Conservation (phyloP, 2,113 vertebrate genomes). For the Grus americana region DNA sequence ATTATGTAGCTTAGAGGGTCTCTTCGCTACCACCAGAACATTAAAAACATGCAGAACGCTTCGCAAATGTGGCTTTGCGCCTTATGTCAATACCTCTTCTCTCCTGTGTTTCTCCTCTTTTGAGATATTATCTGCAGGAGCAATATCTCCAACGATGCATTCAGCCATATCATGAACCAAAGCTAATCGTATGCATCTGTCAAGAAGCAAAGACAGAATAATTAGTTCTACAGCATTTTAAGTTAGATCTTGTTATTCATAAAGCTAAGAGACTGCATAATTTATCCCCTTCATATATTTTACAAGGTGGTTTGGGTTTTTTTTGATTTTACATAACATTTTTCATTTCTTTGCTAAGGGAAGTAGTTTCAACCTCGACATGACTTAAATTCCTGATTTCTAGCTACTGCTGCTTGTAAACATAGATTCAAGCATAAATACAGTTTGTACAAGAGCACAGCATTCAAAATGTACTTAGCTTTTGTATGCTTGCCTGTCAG, state of each 20-base stretch:
- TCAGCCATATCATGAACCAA: constrained; percentile 98
- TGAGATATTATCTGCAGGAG: constrained; percentile 93
- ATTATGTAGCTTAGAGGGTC: neutral
- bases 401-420: neutral
- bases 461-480: neutral
- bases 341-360: neutral
- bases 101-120: constrained; percentile 93
- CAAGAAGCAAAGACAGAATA: constrained; percentile 28
- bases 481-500: neutral
- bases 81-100: constrained; percentile 80
- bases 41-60: neutral
- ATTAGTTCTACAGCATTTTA: neutral
- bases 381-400: neutral
- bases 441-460: neutral
- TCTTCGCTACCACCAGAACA: neutral
- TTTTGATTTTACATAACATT: neutral
- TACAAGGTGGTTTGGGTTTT: neutral
- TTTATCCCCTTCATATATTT: neutral
- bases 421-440: neutral
- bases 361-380: neutral
- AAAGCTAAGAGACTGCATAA: neutral
- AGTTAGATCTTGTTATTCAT: neutral
- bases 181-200: constrained; percentile 91
- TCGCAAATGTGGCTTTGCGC: neutral
- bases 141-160: constrained; percentile 97